Evolutionary conservation across 1,140 invertebrate species (phyloP).

Genomic region (Leptopilina boulardi): DNA sequence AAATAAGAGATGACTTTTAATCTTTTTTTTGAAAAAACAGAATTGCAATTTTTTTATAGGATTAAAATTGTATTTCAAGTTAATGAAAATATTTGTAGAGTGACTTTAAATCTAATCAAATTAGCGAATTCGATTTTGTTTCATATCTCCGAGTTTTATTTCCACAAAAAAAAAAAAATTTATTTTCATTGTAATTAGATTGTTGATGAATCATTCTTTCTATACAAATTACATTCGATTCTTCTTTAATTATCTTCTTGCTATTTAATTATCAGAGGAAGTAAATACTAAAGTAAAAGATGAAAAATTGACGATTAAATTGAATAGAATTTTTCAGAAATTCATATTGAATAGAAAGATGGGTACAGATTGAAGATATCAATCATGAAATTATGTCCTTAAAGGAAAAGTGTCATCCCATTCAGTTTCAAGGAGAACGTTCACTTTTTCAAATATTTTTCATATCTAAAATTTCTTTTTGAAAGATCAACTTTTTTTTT

Average conservation of each 20-base stretch:
- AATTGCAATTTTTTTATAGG: background rate
- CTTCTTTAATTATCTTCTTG: too few species aligned
- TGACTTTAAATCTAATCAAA: background rate
- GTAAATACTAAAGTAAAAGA: background rate
- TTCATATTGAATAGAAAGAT: background rate
- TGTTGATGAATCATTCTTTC: too few species aligned
- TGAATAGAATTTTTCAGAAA: background rate
- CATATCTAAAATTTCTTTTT: slow-evolving; percentile 48
- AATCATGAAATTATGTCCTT: slow-evolving; percentile 3
- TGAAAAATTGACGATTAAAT: background rate
- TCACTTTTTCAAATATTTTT: slow-evolving; percentile 34
- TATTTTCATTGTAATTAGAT: too few species aligned
- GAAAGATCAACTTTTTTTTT: slow-evolving; percentile 54
- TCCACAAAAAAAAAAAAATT: too few species aligned
- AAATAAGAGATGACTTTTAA: background rate
- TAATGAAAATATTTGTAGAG: background rate
- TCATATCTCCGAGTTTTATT: background rate
- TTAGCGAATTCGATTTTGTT: background rate
- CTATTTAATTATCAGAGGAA: too few species aligned
- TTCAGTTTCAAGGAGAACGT: background rate
- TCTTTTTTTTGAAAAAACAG: background rate
- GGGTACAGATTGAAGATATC: background rate
- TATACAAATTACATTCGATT: too few species aligned
- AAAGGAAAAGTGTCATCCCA: background rate
- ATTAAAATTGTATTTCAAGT: background rate